phyloP scores from a whole-genome alignment of 2,888 invertebrate species.

The Agrochola litura region DNA sequence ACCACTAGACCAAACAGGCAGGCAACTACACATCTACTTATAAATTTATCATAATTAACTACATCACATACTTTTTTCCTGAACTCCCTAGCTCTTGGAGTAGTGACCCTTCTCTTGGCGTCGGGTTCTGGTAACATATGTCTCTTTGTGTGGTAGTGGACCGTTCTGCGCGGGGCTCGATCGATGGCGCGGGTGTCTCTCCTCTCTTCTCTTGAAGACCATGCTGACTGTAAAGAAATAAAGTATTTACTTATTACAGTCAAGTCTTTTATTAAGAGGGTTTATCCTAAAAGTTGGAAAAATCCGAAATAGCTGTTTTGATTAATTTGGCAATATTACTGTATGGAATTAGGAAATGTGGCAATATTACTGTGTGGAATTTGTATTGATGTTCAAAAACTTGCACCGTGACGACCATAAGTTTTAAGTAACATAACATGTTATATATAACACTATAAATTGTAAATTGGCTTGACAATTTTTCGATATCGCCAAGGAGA shows the following conservation, averaged over 20 bases:
- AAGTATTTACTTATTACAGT: not conserved
- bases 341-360: no score
- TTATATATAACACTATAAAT: not conserved
- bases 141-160: conserved; percentile 80
- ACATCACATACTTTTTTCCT: conserved; percentile 77
- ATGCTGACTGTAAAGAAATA: conserved; percentile 69
- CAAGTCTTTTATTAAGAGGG: not conserved
- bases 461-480: not conserved
- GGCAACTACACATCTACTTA: not conserved
- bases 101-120: conserved; percentile 72
- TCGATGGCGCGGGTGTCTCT: conserved; percentile 49
- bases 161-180: conserved; percentile 63
- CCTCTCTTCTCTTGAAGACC: conserved; percentile 66
- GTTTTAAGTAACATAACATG: no score
- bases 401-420: no score
- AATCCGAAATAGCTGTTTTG: no score
- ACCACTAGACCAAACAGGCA: not conserved
- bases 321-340: no score
- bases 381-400: no score
- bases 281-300: no score
- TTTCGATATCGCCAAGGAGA: not conserved
- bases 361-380: no score
- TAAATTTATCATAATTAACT: not conserved
- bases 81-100: conserved; percentile 74
- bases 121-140: conserved; percentile 80